Conservation (phyloP, 2,113 vertebrate species). For the Cinclus mexicanus region DNA sequence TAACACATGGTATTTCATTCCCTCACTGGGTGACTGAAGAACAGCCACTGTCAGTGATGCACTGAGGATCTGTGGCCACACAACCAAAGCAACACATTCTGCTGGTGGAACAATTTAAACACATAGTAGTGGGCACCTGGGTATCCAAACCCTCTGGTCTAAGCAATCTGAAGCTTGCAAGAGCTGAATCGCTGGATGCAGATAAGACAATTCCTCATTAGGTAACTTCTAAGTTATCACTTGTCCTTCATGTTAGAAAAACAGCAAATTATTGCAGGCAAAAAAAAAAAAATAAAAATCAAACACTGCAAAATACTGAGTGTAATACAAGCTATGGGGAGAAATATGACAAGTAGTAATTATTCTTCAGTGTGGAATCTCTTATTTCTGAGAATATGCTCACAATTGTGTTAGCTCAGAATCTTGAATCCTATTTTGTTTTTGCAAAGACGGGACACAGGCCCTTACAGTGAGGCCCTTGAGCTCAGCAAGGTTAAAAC, state of each 20-base stretch:
- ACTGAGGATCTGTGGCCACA: background rate
- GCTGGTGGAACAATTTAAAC: background rate
- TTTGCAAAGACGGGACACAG: background rate
- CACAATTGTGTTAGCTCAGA: background rate
- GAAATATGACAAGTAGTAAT: background rate
- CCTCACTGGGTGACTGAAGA: background rate
- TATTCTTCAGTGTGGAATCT: background rate
- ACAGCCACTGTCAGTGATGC: background rate
- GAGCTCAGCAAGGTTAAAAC: background rate
- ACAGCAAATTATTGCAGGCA: background rate
- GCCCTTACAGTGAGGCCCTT: background rate
- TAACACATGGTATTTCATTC: background rate
- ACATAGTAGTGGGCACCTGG: background rate
- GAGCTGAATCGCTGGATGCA: background rate
- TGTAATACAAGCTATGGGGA: background rate
- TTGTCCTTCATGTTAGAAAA: background rate
- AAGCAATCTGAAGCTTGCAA: background rate
- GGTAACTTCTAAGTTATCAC: background rate
- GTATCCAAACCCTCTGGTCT: background rate
- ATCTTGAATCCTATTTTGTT: background rate
- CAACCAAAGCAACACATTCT: background rate
- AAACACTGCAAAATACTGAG: background rate
- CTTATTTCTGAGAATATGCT: background rate
- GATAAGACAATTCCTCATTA: background rate
- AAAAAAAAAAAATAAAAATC: background rate